Conservation (phyloP, 2,113 vertebrate genomes). For the Etia nguti region DNA sequence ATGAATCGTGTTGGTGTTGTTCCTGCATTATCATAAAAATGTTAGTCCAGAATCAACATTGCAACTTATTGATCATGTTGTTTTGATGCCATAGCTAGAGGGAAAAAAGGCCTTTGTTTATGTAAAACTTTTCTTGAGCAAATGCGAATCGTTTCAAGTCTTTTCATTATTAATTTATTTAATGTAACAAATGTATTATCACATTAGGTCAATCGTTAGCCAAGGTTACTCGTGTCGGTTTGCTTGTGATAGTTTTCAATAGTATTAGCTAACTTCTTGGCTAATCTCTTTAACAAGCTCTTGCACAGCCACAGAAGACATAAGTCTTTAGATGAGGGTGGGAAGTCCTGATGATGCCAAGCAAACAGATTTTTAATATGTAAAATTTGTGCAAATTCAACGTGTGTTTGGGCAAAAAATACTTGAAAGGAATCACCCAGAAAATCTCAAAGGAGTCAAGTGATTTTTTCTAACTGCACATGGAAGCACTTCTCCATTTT, state of each 20-base stretch:
- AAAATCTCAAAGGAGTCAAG: not conserved
- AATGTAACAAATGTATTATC: not conserved
- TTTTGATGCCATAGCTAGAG: not conserved
- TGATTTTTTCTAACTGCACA: not conserved
- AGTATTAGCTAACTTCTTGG: not conserved
- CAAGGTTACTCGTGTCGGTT: not conserved
- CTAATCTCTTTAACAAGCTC: not conserved
- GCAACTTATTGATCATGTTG: not conserved
- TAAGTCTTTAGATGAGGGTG: not conserved
- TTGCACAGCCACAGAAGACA: not conserved
- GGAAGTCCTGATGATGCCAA: not conserved
- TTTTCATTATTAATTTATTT: not conserved
- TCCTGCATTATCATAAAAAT: not conserved
- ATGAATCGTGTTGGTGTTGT: not conserved
- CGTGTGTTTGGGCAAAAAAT: not conserved
- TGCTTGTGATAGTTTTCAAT: not conserved
- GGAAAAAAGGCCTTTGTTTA: not conserved
- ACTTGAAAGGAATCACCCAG: not conserved
- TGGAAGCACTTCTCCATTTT: not conserved
- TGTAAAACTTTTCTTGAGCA: too few species aligned
- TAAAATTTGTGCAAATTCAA: not conserved
- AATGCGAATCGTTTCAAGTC: not conserved
- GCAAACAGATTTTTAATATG: not conserved
- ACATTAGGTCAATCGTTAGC: fast-evolving
- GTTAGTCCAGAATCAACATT: not conserved